Base-by-base conservation (phyloP, 2,888 invertebrate species). In the Ecdyonurus torrentis region DNA sequence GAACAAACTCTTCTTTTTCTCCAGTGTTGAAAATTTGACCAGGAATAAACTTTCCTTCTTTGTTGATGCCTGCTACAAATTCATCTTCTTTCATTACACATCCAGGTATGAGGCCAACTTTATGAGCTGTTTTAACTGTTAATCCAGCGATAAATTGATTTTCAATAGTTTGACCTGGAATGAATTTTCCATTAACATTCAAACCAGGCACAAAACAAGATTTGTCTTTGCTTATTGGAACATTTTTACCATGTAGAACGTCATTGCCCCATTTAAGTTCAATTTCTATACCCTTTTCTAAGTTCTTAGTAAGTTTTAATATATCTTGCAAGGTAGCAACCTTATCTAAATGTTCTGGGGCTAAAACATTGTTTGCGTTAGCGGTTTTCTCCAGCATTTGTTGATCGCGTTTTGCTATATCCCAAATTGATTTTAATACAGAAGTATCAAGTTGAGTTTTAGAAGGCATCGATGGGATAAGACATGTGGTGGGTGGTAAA, bases 141-240 rank as follows among this genome's bases (percentile, higher is more conserved):
- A 87, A 86, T 1, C 89, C 88, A 1, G 84, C 80, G 59, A 89
- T 73, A 72, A 88, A 87, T 68, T 81, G n/a, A 20, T n/a, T n/a
- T 81, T 66, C 62, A 1, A 83, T 80, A 1, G 83, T 83, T 71
- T 83, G 83, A 23, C 84, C 84, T 72, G 81, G 79, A 23, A 79
- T 74, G 68, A 83, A 84, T 70, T 78, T 5, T 79, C 77, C 55
- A 68, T 81, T 80, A 18, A 89, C 80, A 55, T 83, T 86, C 65
- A 88, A 78, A 1, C 89, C 89, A 22, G 89, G 87, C 52, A 86
- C 82, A 72, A 89, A 89, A 55, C 55, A 55, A 18, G 5, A 18
- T 22, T 55, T 55, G 55, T 22, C 55, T 22, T 55, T 22, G 55
- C 20, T 55, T n/a, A 55, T 55, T 55, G 7, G 7, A 55, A 55